Percentiles rank a stretch among this genome's conserved stretches.
These are phyloP conservation scores for Tenthredo scrophulariae DNA, from an alignment of 2,888 invertebrate genomes.

Conservation along the genomic window DNA sequence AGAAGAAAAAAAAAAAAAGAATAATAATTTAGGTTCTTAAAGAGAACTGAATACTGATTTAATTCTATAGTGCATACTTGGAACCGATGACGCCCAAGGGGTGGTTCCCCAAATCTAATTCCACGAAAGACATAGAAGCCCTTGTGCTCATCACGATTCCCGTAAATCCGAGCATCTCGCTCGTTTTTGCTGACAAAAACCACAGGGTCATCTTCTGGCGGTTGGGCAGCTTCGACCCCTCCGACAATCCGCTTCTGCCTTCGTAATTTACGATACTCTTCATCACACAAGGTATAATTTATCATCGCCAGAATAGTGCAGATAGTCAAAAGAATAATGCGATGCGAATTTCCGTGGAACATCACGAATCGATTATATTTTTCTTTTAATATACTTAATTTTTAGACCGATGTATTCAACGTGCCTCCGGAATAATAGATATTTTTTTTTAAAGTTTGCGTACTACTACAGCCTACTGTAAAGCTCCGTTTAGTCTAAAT, in stretches of 20 bases:
- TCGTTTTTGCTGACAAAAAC: conserved; percentile 84
- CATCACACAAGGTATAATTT: not conserved
- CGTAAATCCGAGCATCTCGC: conserved; percentile 83
- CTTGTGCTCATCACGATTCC: conserved; percentile 81
- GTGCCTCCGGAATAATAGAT: not conserved
- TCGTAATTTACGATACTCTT: conserved; percentile 6
- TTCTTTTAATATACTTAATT: not conserved
- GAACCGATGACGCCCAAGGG: conserved; percentile 81
- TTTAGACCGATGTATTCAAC: not conserved
- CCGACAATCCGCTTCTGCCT: conserved; percentile 82
- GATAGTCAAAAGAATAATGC: not conserved
- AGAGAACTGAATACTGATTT: not conserved
- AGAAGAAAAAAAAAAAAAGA: not conserved
- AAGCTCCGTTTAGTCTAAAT: not conserved
- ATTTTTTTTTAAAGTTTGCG: not conserved
- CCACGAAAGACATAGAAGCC: conserved; percentile 87
- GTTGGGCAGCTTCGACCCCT: conserved; percentile 83
- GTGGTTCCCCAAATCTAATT: conserved; percentile 85
- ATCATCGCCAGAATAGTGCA: not conserved
- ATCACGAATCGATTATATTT: not conserved
- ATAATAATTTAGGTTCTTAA: not conserved
- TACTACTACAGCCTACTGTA: not conserved
- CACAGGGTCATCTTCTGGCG: conserved; percentile 86
- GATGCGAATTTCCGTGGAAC: not conserved
- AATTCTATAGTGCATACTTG: conserved; percentile 76